Percentiles rank a stretch among this genome's conserved stretches.
Conservation (phyloP, 2,888 invertebrate species). For the Lasioglossum morio region DNA sequence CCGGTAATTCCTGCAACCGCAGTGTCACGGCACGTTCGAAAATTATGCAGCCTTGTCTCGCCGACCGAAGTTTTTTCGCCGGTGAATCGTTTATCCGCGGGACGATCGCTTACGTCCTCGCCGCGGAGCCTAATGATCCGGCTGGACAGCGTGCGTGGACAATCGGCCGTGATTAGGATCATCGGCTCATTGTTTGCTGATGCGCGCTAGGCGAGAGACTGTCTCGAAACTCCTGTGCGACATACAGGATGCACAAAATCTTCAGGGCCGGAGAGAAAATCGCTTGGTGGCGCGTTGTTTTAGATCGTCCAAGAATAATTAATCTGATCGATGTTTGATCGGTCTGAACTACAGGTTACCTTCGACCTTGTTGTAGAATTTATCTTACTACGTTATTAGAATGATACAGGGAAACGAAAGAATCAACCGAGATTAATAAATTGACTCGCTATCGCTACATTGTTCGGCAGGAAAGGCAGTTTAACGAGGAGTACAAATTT, state of each 20-base stretch:
- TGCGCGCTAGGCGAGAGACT: neutral
- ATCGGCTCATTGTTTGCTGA: constrained; percentile 5
- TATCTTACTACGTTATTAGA: too few species aligned
- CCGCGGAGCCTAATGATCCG: constrained; percentile 14
- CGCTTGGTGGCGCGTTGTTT: neutral
- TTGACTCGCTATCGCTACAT: neutral
- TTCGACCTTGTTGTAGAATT: too few species aligned
- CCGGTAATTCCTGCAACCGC: constrained; percentile 34
- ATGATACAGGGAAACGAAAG: neutral
- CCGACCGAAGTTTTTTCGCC: neutral
- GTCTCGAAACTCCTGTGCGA: neutral
- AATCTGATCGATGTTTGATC: neutral
- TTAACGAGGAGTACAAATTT: neutral
- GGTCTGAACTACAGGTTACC: neutral
- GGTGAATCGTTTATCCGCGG: constrained; percentile 4
- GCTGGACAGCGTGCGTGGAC: neutral
- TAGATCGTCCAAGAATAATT: neutral
- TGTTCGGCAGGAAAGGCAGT: neutral
- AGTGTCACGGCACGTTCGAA: neutral
- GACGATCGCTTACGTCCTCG: neutral
- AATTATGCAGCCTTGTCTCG: constrained; percentile 24
- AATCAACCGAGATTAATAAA: neutral
- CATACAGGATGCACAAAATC: neutral
- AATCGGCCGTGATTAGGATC: constrained; percentile 18
- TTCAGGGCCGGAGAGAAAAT: neutral